Evolutionary conservation across 2,888 invertebrate species (phyloP), one percentile per base, ranked within the genome.

Genomic region (Agrotis ipsilon): DNA sequence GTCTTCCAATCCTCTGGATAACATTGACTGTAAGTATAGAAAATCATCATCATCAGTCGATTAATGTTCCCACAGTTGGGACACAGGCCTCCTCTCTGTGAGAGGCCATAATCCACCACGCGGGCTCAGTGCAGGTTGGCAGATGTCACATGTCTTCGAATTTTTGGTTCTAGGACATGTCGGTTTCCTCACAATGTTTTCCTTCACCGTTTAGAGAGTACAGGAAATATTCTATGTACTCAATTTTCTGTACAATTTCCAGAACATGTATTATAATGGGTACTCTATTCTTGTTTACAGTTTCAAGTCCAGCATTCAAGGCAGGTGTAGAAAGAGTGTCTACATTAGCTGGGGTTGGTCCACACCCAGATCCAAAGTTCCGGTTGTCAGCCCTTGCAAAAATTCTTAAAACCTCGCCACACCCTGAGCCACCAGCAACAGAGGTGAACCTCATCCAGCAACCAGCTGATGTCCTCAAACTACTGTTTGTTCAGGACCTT

Each of bases 401-500:
- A 87, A 94, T 98, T 70, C 94, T 99, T 32, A 98, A 98, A 88
- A 97, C 99, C 18, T 96, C 98, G 0, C 97, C 97, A 11, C 99
- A 99, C 93, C 98, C 98, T 86, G 95, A 98, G 21, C 89, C 91
- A 27, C 88, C 92, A 1, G 88, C 90, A 72, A 86, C 90, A 13
- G 96, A 96, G 63, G 86, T 84, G 0, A 93, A 91, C 57, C 67
- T 92, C 18, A 88, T 95, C 7, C 89, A 95, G 54, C 92, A 93
- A 72, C 96, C 95, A 18, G 96, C 97, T 1, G 98, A 98, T 93
- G 97, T 98, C 19, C 92, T 98, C 27, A 97, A 98, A 68, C 95
- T 98, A 7, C 94, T 99, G 24, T 98, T 98, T 91, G 97, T 99
- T 76, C 97, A 98, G 86, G 98, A 99, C 90, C 94, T 99, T 21